Evolutionary conservation across 2,113 vertebrate genomes (phyloP).

Genomic region (Serilophus lunatus): DNA sequence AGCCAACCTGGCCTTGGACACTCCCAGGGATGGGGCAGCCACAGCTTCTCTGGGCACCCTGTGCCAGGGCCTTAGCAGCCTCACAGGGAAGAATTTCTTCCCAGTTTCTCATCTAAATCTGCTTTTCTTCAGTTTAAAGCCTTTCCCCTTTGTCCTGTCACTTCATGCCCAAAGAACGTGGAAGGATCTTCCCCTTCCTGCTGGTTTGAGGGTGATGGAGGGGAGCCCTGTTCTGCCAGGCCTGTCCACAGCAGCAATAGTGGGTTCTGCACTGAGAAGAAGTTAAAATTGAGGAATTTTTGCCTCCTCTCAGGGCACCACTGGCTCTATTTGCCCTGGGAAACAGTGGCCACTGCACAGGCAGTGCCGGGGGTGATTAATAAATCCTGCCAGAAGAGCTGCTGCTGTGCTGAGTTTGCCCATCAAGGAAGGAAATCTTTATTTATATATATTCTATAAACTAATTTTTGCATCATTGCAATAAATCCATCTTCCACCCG

Average conservation of each 20-base stretch:
- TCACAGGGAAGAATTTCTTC: accelerated
- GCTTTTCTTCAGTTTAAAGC: neutral
- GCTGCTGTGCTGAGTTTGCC: constrained; percentile 43
- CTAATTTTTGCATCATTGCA: constrained; percentile 63
- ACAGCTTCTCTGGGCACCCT: neutral
- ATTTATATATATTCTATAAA: constrained; percentile 62
- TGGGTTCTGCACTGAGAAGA: accelerated
- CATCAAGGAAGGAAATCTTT: constrained; percentile 64
- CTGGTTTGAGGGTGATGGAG: accelerated
- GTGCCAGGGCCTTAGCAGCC: neutral
- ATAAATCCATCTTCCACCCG: constrained; percentile 58
- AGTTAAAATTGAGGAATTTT: neutral
- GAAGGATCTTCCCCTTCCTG: no score
- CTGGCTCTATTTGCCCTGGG: neutral
- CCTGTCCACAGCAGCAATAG: neutral
- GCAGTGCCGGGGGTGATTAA: neutral
- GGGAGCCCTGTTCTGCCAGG: neutral
- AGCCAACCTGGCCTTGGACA: neutral
- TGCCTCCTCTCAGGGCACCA: neutral
- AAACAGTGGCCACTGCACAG: neutral
- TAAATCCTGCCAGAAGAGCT: constrained; percentile 38
- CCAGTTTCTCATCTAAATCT: neutral
- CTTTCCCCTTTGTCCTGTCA: neutral
- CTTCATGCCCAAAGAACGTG: neutral
- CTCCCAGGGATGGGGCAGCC: neutral